Conservation (phyloP, 2,797 vertebrate species). For the Kryptolebias ocellatus region DNA sequence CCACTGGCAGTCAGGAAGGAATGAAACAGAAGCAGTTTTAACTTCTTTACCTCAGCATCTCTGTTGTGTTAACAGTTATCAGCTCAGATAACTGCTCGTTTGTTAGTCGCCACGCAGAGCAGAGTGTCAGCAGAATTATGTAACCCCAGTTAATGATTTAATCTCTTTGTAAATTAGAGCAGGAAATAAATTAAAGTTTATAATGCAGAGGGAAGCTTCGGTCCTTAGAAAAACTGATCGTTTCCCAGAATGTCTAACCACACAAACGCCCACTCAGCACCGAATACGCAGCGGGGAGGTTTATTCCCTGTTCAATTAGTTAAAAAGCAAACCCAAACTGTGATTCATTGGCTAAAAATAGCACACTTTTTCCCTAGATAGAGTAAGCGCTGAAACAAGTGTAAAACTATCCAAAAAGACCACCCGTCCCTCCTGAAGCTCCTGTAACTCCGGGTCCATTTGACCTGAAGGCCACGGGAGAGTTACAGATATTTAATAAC, state of each 20-base stretch:
- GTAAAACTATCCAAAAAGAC: not conserved
- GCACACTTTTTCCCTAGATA: constrained; percentile 29
- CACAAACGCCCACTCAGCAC: constrained; percentile 4
- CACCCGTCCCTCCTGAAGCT: not conserved
- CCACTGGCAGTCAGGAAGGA: too few relatives aligned
- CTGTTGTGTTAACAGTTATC: too few relatives aligned
- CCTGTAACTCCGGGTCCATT: too few relatives aligned
- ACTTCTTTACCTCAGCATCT: too few relatives aligned
- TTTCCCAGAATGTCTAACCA: constrained; percentile 12
- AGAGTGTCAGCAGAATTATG: constrained; percentile 15
- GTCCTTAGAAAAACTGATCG: not conserved
- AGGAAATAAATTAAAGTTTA: not conserved
- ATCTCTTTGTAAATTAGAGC: not conserved
- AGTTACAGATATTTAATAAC: not conserved
- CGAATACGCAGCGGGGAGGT: not conserved
- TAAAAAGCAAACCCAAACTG: constrained; percentile 54
- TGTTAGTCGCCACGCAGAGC: constrained; percentile 3
- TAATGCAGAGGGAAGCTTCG: not conserved
- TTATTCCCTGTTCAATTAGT: constrained; percentile 30
- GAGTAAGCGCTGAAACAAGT: not conserved
- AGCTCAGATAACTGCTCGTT: constrained; percentile 32
- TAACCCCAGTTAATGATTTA: constrained; percentile 9
- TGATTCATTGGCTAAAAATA: constrained; percentile 37
- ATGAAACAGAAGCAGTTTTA: too few relatives aligned
- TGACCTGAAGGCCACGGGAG: too few relatives aligned